A percentile compares a stretch with the other conserved stretches of the same genome.
phyloP scores from a whole-genome alignment of 1,140 invertebrate genomes.

The Lepeophtheirus salmonis region DNA sequence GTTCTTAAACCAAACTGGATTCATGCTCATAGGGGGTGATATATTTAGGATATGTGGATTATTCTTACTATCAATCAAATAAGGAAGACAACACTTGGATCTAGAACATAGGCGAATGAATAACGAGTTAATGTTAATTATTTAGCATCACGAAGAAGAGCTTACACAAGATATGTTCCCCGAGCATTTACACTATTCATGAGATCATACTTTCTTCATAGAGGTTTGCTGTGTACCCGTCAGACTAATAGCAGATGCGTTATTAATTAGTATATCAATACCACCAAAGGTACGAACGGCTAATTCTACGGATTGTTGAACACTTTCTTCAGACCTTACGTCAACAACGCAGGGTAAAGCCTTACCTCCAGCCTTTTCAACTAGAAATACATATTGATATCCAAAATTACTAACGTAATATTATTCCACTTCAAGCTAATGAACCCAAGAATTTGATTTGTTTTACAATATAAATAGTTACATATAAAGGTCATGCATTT shows the following conservation, averaged over 20 bases:
- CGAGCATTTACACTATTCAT: conserved; percentile 81
- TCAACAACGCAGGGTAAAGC: conserved; percentile 79
- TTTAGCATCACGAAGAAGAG: background rate
- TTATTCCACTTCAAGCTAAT: too few species aligned
- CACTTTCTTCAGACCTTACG: conserved; percentile 56
- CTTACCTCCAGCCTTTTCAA: conserved; percentile 21
- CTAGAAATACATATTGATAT: too few species aligned
- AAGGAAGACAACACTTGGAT: conserved; percentile 75
- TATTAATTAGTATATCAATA: conserved; percentile 86
- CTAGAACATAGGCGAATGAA: conserved; percentile 36
- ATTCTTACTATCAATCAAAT: conserved; percentile 44
- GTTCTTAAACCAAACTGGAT: conserved; percentile 70
- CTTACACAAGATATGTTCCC: conserved; percentile 77
- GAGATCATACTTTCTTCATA: conserved; percentile 87
- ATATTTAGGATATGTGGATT: conserved; percentile 93
- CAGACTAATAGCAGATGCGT: conserved; percentile 87
- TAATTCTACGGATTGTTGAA: conserved; percentile 60
- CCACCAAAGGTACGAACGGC: conserved; percentile 82
- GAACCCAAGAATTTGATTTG: too few species aligned
- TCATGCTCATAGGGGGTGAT: conserved; percentile 79
- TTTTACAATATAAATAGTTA: too few species aligned
- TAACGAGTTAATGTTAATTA: background rate
- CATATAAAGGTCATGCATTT: too few species aligned
- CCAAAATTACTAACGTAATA: too few species aligned
- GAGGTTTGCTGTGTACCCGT: conserved; percentile 64